phyloP scores from a whole-genome alignment of 2,888 invertebrate species.

The Volucella bombylans region DNA sequence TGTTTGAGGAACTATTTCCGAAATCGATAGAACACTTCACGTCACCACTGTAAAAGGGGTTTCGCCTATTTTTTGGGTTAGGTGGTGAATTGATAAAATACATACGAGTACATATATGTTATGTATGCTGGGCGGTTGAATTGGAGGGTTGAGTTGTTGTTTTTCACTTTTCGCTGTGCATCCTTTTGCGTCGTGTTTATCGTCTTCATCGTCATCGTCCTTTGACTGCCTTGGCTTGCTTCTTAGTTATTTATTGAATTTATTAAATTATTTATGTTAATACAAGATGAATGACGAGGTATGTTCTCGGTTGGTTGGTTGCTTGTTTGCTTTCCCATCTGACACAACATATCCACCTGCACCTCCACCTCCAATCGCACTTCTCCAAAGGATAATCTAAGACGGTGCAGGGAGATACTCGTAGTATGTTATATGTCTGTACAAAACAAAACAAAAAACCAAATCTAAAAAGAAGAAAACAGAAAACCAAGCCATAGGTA shows the following conservation, averaged over 20 bases:
- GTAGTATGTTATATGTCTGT: background rate
- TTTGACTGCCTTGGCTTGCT: slow-evolving; percentile 63
- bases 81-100: slow-evolving; percentile 55
- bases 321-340: slow-evolving; percentile 40
- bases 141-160: slow-evolving; percentile 15
- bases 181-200: slow-evolving; percentile 43
- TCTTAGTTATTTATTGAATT: slow-evolving; percentile 73
- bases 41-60: slow-evolving; percentile 23
- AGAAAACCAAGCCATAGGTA: slow-evolving; percentile 28
- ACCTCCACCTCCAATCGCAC: no score
- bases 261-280: slow-evolving; percentile 74
- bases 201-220: slow-evolving; percentile 30
- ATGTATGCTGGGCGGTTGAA: background rate
- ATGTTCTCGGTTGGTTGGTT: slow-evolving; percentile 56
- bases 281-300: slow-evolving; percentile 69
- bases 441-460: slow-evolving; percentile 3
- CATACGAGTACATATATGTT: slow-evolving; percentile 6
- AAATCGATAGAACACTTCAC: slow-evolving; percentile 3
- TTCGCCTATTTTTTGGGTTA: slow-evolving; percentile 25
- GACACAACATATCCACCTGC: slow-evolving; percentile 30
- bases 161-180: slow-evolving; percentile 45
- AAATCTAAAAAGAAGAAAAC: slow-evolving; percentile 20
- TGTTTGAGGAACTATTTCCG: background rate
- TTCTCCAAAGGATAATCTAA: slow-evolving; percentile 30
- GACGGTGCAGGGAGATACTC: background rate